phyloP scores from a whole-genome alignment of 53 echinoderm and acorn worm species.

The Stichopus horrens region DNA sequence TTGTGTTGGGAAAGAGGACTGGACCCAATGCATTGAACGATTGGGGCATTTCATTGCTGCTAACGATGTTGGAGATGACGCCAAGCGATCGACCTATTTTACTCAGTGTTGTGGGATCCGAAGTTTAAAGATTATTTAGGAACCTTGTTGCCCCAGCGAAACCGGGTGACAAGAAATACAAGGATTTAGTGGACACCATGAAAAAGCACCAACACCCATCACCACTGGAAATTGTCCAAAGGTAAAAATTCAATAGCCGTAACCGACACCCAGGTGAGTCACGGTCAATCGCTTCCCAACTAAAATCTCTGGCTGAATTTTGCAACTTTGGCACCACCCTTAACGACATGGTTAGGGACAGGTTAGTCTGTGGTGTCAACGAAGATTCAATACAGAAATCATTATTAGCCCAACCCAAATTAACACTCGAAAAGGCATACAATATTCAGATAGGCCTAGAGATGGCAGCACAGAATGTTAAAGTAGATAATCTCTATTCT shows the following conservation, averaged over 20 bases:
- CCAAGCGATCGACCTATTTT: background rate
- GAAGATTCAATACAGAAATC: slow-evolving; percentile 43
- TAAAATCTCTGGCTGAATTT: slow-evolving; percentile 32
- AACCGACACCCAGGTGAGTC: slow-evolving; percentile 39
- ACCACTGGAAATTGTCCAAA: slow-evolving; percentile 10
- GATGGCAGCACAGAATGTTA: slow-evolving; percentile 33
- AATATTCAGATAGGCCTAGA: slow-evolving; percentile 33
- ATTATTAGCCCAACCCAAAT: slow-evolving; percentile 5
- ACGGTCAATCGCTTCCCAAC: no score
- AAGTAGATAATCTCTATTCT: no score
- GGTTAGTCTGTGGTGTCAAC: slow-evolving; percentile 47
- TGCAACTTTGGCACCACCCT: slow-evolving; percentile 49
- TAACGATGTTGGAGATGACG: background rate
- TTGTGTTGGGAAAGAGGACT: background rate
- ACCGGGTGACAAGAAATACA: slow-evolving; percentile 45
- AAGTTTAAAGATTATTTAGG: slow-evolving; percentile 6
- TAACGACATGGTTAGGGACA: slow-evolving; percentile 49
- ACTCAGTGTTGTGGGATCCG: background rate
- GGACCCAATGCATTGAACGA: slow-evolving; percentile 11
- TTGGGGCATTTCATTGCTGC: slow-evolving; percentile 7
- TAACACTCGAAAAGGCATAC: slow-evolving; percentile 38
- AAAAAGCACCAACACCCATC: slow-evolving; percentile 35
- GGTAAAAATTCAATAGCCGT: slow-evolving; percentile 44
- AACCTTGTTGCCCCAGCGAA: slow-evolving; percentile 50
- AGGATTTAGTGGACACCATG: slow-evolving; percentile 40